Evolutionary conservation across 2,113 vertebrate genomes (phyloP), one percentile per base, ranked within the genome.

Genomic region (Proteles cristata): DNA sequence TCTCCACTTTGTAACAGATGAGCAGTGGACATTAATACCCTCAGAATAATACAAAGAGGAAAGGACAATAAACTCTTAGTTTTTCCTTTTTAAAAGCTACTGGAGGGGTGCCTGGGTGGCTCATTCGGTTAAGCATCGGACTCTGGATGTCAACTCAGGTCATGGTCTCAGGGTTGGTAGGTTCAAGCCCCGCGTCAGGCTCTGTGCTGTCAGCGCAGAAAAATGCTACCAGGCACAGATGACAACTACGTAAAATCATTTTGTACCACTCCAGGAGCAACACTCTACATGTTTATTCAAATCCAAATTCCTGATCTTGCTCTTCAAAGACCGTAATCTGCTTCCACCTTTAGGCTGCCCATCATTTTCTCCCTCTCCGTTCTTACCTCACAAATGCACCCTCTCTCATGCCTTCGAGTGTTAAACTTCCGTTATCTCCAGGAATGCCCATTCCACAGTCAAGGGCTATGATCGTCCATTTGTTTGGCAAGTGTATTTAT

Each of bases 41-140:
- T 35, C 68, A 73, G 69, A 88, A 88, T 17, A 86, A 55, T 21
- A 53, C 19, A 53, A 14, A 11, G 21, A 48, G 26, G n/a, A 82
- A 53, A 82, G 6, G 50, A 66, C 77, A 81, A 85, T 17, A 77
- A 43, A 79, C 55, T 71, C 14, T n/a, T 58, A 58, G 69, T 31
- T 58, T 74, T 35, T 16, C 35, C 43, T 88, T 96, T 85, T 89
- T 14, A 76, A 93, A 96, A 94, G 58, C 55, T 28, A 35, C 5
- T 71, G 25, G 31, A 55, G 53, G 53, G 15, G 53, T 15, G 53
- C 53, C 53, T 55, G 53, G 53, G 53, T 55, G 53, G 53, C 16
- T 55, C 53, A 55, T 19, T 21, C 7, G 7, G 21, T 23, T 23
- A 23, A 21, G 58, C 8, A 7, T 61, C 58, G 7, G 58, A 61